phyloP scores from a whole-genome alignment of 2,113 vertebrate genomes.

The Myrmecophaga tridactyla region DNA sequence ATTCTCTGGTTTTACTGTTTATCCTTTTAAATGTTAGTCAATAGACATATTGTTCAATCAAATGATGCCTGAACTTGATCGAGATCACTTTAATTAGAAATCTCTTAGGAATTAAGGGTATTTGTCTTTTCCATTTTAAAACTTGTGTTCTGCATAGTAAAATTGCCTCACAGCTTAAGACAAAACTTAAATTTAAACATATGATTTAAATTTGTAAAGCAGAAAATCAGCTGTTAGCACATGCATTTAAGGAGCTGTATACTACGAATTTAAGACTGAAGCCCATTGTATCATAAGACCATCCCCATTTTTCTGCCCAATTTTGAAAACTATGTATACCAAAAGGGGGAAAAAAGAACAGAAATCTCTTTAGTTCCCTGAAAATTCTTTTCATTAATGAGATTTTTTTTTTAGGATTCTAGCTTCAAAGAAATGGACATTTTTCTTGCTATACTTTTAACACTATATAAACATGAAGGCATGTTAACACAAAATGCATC shows the following conservation, averaged over 20 bases:
- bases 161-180: not conserved
- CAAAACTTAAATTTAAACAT: no score
- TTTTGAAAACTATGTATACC: not conserved
- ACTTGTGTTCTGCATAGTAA: not conserved
- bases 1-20: not conserved
- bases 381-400: not conserved
- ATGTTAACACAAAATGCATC: not conserved
- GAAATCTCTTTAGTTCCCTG: not conserved
- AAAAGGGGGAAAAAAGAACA: not conserved
- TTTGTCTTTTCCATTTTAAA: conserved; percentile 19
- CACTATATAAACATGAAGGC: no score
- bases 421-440: not conserved
- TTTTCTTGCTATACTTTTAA: not conserved
- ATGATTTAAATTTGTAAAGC: no score
- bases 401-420: not conserved
- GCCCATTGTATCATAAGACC: not conserved
- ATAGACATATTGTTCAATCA: not conserved
- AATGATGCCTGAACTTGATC: not conserved
- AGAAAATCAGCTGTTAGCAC: not conserved
- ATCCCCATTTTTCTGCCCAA: not conserved
- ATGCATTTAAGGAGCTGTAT: not conserved
- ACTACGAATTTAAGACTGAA: not conserved
- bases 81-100: not conserved
- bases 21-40: not conserved
- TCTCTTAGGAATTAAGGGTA: not conserved